These are phyloP conservation scores for Procapra przewalskii DNA, from an alignment of 2,113 vertebrate genomes.

Conservation along the genomic window DNA sequence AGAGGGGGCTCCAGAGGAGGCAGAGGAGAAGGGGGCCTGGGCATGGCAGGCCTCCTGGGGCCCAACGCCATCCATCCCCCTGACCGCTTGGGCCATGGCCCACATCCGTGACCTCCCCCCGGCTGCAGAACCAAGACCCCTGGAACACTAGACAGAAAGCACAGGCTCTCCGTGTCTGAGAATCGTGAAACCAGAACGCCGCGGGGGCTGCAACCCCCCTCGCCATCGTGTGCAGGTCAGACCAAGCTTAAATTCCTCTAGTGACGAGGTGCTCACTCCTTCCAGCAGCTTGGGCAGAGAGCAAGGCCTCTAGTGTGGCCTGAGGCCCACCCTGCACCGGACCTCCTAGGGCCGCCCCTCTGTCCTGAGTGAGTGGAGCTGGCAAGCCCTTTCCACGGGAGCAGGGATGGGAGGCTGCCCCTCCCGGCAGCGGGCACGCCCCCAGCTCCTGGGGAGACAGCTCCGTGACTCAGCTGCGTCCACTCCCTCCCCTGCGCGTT, in stretches of 20 bases:
- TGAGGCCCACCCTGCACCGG: background rate
- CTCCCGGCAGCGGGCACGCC: background rate
- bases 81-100: fast-evolving
- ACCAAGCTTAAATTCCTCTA: background rate
- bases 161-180: fast-evolving
- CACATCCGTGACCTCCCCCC: fast-evolving
- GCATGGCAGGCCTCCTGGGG: background rate
- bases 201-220: fast-evolving
- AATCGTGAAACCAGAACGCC: fast-evolving
- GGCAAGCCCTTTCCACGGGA: too few relatives aligned
- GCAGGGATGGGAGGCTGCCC: fast-evolving
- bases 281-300: fast-evolving
- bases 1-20: too few relatives aligned
- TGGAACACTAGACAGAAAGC: fast-evolving
- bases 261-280: too few relatives aligned
- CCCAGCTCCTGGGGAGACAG: background rate
- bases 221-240: fast-evolving
- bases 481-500: background rate
- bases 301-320: background rate
- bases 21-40: background rate
- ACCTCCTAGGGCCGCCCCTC: background rate
- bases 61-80: fast-evolving
- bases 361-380: fast-evolving
- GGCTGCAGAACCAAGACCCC: background rate
- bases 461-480: background rate